phyloP scores from a whole-genome alignment of 2,888 invertebrate genomes.

The Sarcophaga variegata region DNA sequence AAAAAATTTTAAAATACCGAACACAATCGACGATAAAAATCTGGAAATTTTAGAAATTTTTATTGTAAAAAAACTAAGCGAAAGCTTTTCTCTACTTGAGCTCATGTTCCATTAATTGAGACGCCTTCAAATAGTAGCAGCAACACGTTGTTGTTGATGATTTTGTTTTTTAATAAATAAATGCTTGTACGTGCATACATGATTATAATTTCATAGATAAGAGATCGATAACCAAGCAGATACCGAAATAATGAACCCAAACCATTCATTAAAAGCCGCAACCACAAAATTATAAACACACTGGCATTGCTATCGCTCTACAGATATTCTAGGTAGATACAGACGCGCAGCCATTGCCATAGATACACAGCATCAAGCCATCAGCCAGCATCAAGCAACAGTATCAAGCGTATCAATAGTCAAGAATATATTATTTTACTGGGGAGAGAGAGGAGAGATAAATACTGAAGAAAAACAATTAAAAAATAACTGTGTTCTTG shows the following conservation, averaged over 20 bases:
- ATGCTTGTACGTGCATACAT: not conserved
- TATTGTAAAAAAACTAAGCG: not conserved
- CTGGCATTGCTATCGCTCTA: too few relatives aligned
- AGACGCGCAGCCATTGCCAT: not conserved
- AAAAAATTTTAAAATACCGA: not conserved
- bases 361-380: not conserved
- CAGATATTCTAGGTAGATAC: not conserved
- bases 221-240: not conserved
- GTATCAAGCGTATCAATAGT: not conserved
- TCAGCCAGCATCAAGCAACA: not conserved
- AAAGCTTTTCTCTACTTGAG: not conserved
- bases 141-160: not conserved
- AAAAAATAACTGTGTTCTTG: slow-evolving; percentile 52
- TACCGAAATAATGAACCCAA: not conserved
- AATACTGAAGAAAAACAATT: slow-evolving; percentile 46
- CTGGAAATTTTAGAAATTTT: not conserved
- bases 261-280: not conserved
- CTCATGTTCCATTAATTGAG: not conserved
- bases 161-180: not conserved
- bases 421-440: not conserved
- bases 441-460: slow-evolving; percentile 24
- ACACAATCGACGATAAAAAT: not conserved
- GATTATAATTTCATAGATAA: not conserved
- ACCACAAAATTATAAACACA: not conserved
- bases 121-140: not conserved